Base-by-base conservation (phyloP, 1,140 invertebrate genomes). In the Diuraphis noxia region DNA sequence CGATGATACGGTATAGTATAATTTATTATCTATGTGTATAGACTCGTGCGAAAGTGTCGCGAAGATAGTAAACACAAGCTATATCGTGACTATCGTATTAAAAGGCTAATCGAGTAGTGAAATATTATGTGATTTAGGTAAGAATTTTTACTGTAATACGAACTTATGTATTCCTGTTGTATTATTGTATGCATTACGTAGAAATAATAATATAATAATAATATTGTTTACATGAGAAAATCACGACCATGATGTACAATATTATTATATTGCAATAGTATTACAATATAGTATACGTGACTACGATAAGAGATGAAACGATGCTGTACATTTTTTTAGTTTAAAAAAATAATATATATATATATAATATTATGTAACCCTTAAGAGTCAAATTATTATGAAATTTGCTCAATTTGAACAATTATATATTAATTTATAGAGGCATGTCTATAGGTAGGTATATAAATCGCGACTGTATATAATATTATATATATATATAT, bases 41-140 rank as follows among this genome's bases (percentile, higher is more conserved):
- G 13, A n/a, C 13, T 72, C 13, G 30, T 17, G 30, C 13, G 56
- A n/a, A n/a, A 1, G n/a, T n/a, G n/a, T 72, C 30, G 13, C 56
- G 30, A 30, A 30, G 52, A 46, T 46, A 46, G 43, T 46, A 46
- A 49, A 49, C 19, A 49, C 2, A 46, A 49, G 46, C 46, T 77
- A 36, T 77, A 36, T 63, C 10, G 25, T 63, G 25, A 25, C 30
- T 63, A 63, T 49, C 56, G 56, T 63, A 13, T n/a, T 19, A 36
- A 17, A 77, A 77, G 72, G 72, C 72, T 77, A 77, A 77, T 77
- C 17, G n/a, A 77, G 72, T n/a, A 77, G 36, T 77, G n/a, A 34
- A 77, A 77, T 19, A n/a, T 77, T 19, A n/a, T 77, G 72, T 77
- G 72, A 77, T 77, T 77, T 77, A 77, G 72, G 72, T 77, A 77